phyloP scores from a whole-genome alignment of 2,888 invertebrate genomes.

The Cephus pygmeus region DNA sequence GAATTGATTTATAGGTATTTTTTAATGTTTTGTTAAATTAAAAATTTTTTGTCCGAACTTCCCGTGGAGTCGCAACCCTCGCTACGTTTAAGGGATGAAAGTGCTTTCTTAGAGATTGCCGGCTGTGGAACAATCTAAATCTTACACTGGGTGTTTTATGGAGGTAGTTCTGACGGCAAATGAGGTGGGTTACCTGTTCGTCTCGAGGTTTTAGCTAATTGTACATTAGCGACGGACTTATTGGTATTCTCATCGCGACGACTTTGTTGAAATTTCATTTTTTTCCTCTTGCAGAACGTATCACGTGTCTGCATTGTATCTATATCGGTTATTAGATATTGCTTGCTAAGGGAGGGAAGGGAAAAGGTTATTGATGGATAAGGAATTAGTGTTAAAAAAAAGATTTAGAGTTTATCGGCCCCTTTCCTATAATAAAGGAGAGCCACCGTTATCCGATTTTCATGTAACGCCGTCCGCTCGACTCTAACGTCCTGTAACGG shows the following conservation, averaged over 20 bases:
- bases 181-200: conserved; percentile 20
- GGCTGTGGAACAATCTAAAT: conserved; percentile 43
- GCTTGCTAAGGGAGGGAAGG: background rate
- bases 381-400: conserved; percentile 1
- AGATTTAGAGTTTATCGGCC: conserved; percentile 6
- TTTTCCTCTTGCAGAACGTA: background rate
- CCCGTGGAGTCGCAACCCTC: conserved; percentile 3
- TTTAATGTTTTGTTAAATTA: background rate
- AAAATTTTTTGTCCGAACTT: background rate
- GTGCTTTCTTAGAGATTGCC: conserved; percentile 39
- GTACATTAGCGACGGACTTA: conserved; percentile 15
- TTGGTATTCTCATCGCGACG: background rate
- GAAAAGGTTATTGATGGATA: background rate
- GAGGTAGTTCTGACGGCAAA: conserved; percentile 36
- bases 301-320: background rate
- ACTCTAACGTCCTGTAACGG: background rate
- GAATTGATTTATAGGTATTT: background rate
- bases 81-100: conserved; percentile 32
- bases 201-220: conserved; percentile 40
- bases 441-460: conserved; percentile 3
- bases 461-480: background rate
- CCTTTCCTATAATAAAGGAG: conserved; percentile 3
- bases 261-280: background rate
- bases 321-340: background rate
- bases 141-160: conserved; percentile 40